phyloP scores from a whole-genome alignment of 2,888 invertebrate species.

The Chalcis sispes region DNA sequence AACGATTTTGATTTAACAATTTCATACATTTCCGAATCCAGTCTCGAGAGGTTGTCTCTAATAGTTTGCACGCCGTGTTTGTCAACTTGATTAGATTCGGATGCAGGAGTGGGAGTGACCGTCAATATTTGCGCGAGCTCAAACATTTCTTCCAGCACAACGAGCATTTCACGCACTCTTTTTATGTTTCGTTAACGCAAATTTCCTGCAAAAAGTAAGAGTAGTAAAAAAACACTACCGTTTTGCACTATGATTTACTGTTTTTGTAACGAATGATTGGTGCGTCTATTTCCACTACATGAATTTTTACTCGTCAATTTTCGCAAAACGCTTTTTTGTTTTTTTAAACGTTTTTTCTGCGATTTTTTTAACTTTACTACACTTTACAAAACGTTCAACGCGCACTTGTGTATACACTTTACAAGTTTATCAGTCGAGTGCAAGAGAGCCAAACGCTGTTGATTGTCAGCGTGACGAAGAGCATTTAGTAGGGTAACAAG shows the following conservation, averaged over 20 bases:
- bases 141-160: too few species aligned
- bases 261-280: neutral
- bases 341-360: slow-evolving; percentile 3
- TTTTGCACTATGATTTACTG: neutral
- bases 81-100: too few species aligned
- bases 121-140: too few species aligned
- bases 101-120: too few species aligned
- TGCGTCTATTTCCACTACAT: too few species aligned
- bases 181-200: too few species aligned
- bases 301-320: neutral
- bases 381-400: slow-evolving; percentile 17
- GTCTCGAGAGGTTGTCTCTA: too few species aligned
- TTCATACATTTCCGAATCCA: too few species aligned
- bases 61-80: too few species aligned
- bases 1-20: too few species aligned
- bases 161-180: too few species aligned
- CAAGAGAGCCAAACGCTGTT: slow-evolving; percentile 1
- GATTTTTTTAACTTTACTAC: neutral
- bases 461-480: neutral
- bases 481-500: too few species aligned
- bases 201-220: neutral
- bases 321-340: slow-evolving; percentile 11
- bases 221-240: slow-evolving; percentile 1
- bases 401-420: slow-evolving; percentile 26
- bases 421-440: neutral